A percentile compares a stretch with the other conserved stretches of the same genome.
Evolutionary conservation across 64 coral and sea anemone genomes (phyloP).

Genomic region (Montipora capricornis): DNA sequence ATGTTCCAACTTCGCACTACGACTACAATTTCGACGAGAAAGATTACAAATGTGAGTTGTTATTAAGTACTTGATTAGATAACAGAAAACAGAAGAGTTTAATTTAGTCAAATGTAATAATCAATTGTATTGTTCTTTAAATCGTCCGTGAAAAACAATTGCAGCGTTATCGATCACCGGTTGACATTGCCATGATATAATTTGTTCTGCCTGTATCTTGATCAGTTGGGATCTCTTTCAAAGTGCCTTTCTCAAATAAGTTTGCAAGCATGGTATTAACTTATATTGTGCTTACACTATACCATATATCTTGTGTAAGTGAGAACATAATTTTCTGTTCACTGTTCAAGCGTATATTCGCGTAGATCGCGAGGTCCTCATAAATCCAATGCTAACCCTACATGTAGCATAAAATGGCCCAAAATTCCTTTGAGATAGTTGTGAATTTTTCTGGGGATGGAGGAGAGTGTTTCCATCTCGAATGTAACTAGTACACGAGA

Average conservation of each 20-base stretch:
- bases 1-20: constrained; percentile 67
- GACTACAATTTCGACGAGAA: constrained; percentile 86
- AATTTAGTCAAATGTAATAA: background rate
- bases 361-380: too few species aligned
- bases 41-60: constrained; percentile 80
- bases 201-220: background rate
- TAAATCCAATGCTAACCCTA: too few species aligned
- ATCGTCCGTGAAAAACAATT: background rate
- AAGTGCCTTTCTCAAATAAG: background rate
- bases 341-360: background rate
- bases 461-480: too few species aligned
- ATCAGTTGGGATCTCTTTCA: background rate
- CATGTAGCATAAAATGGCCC: too few species aligned
- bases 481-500: too few species aligned
- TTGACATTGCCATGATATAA: background rate
- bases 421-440: too few species aligned
- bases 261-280: background rate
- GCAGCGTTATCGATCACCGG: background rate
- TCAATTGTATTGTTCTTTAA: background rate
- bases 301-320: background rate
- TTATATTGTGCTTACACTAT: background rate
- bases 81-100: background rate
- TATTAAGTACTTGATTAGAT: background rate
- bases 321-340: background rate
- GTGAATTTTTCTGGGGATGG: too few species aligned